Evolutionary conservation across 2,888 invertebrate genomes (phyloP).

Genomic region (Apodemia zela): DNA sequence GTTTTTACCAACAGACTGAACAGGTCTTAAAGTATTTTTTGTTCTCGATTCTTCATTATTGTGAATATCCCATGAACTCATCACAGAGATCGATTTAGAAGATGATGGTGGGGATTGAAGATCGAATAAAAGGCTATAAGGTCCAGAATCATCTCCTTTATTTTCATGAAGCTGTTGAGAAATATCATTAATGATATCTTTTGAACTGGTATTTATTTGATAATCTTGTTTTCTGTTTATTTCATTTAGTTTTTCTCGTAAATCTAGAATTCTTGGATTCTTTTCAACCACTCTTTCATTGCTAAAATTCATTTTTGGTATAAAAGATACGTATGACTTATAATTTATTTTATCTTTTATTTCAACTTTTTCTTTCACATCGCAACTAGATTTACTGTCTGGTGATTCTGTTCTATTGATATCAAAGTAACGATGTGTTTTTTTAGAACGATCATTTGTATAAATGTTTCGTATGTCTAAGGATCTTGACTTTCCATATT

Average conservation of each 20-base stretch:
- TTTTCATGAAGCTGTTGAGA: conserved; percentile 68
- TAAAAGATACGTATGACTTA: conserved; percentile 61
- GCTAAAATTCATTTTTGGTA: conserved; percentile 70
- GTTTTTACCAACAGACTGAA: conserved; percentile 49
- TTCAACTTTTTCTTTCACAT: conserved; percentile 49
- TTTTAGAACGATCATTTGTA: conserved; percentile 53
- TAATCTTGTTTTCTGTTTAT: conserved; percentile 68
- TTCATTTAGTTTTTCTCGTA: conserved; percentile 69
- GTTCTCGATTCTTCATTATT: conserved; percentile 36
- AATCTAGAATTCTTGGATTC: conserved; percentile 69
- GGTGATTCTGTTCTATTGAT: conserved; percentile 42
- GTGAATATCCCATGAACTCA: conserved; percentile 43
- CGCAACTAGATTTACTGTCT: conserved; percentile 42
- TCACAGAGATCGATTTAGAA: conserved; percentile 41
- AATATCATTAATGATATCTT: conserved; percentile 65
- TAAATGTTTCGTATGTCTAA: conserved; percentile 60
- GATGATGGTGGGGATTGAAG: conserved; percentile 64
- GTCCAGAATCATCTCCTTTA: conserved; percentile 77
- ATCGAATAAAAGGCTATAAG: conserved; percentile 81
- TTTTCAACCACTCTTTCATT: conserved; percentile 66
- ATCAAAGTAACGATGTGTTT: conserved; percentile 49
- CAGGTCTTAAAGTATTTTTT: conserved; percentile 44
- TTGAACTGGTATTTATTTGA: conserved; percentile 64
- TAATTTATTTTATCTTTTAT: conserved; percentile 55
- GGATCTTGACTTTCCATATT: conserved; percentile 66